phyloP scores from a whole-genome alignment of 2,113 vertebrate genomes.

The Meriones unguiculatus region DNA sequence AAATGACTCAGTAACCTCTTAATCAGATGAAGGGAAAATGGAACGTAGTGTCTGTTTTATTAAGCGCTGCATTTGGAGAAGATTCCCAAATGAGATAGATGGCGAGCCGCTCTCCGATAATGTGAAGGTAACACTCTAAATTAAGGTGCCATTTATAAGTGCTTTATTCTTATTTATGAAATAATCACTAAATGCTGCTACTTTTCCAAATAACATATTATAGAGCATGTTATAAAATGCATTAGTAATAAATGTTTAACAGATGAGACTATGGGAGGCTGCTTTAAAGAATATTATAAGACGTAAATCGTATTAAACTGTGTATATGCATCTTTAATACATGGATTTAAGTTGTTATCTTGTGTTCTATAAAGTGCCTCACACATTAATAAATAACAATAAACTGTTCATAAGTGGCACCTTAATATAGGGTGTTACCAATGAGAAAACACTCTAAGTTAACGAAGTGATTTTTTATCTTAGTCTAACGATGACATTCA shows the following conservation, averaged over 20 bases:
- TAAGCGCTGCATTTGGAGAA: conserved; percentile 88
- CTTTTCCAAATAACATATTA: conserved; percentile 89
- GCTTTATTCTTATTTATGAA: conserved; percentile 91
- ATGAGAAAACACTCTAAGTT: conserved; percentile 86
- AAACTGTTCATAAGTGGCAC: conserved; percentile 88
- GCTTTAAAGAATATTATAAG: conserved; percentile 89
- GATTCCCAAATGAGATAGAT: conserved; percentile 87
- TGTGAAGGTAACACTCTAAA: conserved; percentile 89
- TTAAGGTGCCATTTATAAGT: conserved; percentile 89
- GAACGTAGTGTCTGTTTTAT: conserved; percentile 87
- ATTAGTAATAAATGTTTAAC: conserved; percentile 91
- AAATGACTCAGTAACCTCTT: conserved; percentile 88
- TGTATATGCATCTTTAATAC: conserved; percentile 90
- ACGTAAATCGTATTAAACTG: conserved; percentile 89
- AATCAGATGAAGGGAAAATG: conserved; percentile 86
- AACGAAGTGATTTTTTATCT: conserved; percentile 90
- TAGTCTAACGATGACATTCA: conserved; percentile 80
- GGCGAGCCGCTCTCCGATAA: conserved; percentile 84
- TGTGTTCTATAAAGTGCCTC: conserved; percentile 87
- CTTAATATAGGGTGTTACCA: conserved; percentile 88
- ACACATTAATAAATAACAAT: conserved; percentile 91
- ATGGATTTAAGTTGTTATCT: conserved; percentile 91
- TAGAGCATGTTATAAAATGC: conserved; percentile 90
- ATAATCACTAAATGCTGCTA: conserved; percentile 89
- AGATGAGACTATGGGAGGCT: conserved; percentile 88